A percentile compares a stretch with the other conserved stretches of the same genome.
Evolutionary conservation across 2,797 vertebrate genomes (phyloP).

Genomic region (Holocentrus rufus): DNA sequence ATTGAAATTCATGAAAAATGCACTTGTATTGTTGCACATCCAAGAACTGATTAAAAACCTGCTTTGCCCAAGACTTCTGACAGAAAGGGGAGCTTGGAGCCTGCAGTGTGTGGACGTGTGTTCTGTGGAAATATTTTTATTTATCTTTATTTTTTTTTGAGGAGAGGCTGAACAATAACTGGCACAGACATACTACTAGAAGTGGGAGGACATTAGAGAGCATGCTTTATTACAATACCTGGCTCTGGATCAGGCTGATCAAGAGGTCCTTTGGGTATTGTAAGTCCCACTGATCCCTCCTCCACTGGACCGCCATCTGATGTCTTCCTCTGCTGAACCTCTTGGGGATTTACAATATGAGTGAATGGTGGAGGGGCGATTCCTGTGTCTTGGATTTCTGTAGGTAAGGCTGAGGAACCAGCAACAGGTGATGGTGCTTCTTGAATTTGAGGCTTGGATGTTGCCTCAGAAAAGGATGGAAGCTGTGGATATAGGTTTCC

Average conservation of each 20-base stretch:
- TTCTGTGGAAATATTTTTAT: background rate
- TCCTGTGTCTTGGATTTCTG: constrained; percentile 37
- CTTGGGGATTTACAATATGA: constrained; percentile 16
- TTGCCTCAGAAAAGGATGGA: constrained; percentile 22
- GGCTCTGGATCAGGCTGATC: constrained; percentile 39
- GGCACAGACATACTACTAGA: no score
- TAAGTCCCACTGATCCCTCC: constrained; percentile 61
- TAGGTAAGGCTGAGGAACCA: constrained; percentile 2
- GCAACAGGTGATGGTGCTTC: constrained; percentile 5
- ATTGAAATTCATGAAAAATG: background rate
- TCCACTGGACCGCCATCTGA: constrained; percentile 61
- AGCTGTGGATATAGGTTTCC: constrained; percentile 28
- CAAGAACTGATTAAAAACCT: constrained; percentile 26
- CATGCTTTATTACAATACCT: constrained; percentile 66
- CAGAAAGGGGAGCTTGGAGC: background rate
- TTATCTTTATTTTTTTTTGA: no score
- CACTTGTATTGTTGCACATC: background rate
- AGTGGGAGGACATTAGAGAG: no score
- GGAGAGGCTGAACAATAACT: constrained; percentile 1
- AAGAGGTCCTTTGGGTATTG: constrained; percentile 61
- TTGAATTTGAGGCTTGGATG: constrained; percentile 25
- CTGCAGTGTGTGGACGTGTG: background rate
- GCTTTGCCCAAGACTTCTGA: background rate
- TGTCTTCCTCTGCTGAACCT: constrained; percentile 42
- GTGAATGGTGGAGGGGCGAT: background rate